A percentile compares a stretch with the other conserved stretches of the same genome.
These are phyloP conservation scores for Polypterus bichir DNA, from an alignment of 2,113 vertebrate species.

Conservation along the genomic window DNA sequence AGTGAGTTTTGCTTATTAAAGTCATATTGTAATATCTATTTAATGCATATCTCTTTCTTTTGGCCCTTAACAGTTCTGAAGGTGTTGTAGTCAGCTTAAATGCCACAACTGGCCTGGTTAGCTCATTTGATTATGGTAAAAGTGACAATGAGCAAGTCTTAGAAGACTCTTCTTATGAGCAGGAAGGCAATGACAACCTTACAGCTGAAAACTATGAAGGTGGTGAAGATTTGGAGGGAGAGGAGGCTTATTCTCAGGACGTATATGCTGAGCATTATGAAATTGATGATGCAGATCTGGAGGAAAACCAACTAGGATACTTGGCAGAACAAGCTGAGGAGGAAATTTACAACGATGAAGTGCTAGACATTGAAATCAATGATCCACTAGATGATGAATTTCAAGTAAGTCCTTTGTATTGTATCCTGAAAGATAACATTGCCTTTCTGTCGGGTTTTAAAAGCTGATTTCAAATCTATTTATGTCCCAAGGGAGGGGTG, in stretches of 20 bases:
- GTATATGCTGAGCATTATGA: slow-evolving; percentile 59
- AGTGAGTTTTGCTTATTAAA: too few relatives aligned
- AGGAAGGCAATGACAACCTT: slow-evolving; percentile 56
- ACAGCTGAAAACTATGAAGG: slow-evolving; percentile 52
- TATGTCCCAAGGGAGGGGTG: slow-evolving; percentile 55
- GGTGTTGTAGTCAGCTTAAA: slow-evolving; percentile 60
- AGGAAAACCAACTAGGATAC: slow-evolving; percentile 69
- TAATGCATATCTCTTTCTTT: background rate
- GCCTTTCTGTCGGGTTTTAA: slow-evolving; percentile 44
- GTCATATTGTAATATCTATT: too few relatives aligned
- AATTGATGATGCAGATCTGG: slow-evolving; percentile 48
- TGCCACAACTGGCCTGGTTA: slow-evolving; percentile 47
- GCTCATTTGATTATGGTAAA: slow-evolving; percentile 56
- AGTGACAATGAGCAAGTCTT: slow-evolving; percentile 42
- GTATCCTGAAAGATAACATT: slow-evolving; percentile 55
- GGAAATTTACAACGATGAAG: slow-evolving; percentile 68
- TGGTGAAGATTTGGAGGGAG: slow-evolving; percentile 36
- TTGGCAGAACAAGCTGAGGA: slow-evolving; percentile 54
- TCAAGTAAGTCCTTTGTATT: slow-evolving; percentile 71
- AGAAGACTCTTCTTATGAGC: slow-evolving; percentile 55
- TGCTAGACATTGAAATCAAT: slow-evolving; percentile 88
- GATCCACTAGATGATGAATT: slow-evolving; percentile 86
- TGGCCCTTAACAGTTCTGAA: slow-evolving; percentile 45
- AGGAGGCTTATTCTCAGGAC: slow-evolving; percentile 32
- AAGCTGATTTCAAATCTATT: slow-evolving; percentile 63